phyloP scores from a whole-genome alignment of 2,888 invertebrate species.

The Nebria salina region DNA sequence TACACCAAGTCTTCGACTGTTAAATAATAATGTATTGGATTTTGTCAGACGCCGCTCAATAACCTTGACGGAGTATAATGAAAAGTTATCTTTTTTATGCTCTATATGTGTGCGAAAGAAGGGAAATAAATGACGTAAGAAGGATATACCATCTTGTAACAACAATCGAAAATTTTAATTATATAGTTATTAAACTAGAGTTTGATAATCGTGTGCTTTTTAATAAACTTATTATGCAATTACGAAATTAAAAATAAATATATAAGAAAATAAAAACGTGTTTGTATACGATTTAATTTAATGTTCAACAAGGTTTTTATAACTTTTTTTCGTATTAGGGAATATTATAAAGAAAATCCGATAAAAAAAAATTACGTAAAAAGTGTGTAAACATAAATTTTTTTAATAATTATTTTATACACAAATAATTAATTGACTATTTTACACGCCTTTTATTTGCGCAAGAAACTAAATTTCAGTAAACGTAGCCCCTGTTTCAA shows the following conservation, averaged over 20 bases:
- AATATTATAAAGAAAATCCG: no score
- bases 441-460: no score
- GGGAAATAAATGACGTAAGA: background rate
- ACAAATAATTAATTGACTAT: no score
- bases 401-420: no score
- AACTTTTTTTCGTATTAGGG: no score
- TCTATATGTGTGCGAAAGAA: constrained; percentile 1
- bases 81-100: background rate
- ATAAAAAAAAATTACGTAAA: no score
- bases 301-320: no score
- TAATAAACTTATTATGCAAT: background rate
- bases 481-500: no score
- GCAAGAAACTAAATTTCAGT: no score
- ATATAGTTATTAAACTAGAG: background rate
- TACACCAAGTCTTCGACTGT: background rate
- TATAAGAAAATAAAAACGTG: no score
- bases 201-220: background rate
- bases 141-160: background rate
- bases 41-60: background rate
- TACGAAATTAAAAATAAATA: background rate
- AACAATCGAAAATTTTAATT: background rate
- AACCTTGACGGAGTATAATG: background rate
- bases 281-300: no score
- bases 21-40: background rate
- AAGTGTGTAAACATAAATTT: no score